phyloP scores from a whole-genome alignment of 2,113 vertebrate species.

The Agapornis roseicollis region DNA sequence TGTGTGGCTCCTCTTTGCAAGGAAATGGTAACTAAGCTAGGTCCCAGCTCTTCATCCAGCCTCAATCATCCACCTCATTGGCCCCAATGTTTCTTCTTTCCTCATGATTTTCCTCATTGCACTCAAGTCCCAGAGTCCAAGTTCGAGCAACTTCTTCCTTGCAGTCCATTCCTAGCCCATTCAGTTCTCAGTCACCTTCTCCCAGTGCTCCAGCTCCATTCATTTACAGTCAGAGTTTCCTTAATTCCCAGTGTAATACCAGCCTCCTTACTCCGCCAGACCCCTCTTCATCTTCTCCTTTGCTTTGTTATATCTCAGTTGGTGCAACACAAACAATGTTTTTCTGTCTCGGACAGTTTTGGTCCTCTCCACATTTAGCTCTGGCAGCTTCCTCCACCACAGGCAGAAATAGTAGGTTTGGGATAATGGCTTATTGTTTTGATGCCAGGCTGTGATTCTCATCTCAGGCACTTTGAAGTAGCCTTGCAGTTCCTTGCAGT shows the following conservation, averaged over 20 bases:
- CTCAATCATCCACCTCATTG: background rate
- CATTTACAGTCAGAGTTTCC: background rate
- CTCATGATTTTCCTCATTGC: background rate
- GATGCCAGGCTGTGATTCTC: background rate
- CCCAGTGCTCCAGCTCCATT: background rate
- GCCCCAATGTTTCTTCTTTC: background rate
- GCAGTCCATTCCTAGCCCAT: background rate
- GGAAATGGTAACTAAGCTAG: background rate
- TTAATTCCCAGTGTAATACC: background rate
- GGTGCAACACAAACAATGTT: background rate
- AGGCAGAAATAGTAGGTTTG: background rate
- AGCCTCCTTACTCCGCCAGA: background rate
- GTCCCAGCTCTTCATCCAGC: background rate
- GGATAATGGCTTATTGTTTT: background rate
- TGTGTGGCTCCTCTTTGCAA: background rate
- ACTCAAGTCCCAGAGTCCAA: background rate
- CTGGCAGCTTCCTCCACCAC: background rate
- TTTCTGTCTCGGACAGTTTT: background rate
- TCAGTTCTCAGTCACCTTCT: background rate
- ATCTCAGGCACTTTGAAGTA: background rate
- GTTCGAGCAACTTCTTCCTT: background rate
- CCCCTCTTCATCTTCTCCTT: background rate
- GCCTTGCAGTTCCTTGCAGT: background rate
- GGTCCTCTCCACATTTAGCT: background rate
- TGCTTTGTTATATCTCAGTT: background rate